These are phyloP conservation scores for Masnerella sp. DNA, from an alignment of 2,888 invertebrate genomes.

Conservation along the genomic window DNA sequence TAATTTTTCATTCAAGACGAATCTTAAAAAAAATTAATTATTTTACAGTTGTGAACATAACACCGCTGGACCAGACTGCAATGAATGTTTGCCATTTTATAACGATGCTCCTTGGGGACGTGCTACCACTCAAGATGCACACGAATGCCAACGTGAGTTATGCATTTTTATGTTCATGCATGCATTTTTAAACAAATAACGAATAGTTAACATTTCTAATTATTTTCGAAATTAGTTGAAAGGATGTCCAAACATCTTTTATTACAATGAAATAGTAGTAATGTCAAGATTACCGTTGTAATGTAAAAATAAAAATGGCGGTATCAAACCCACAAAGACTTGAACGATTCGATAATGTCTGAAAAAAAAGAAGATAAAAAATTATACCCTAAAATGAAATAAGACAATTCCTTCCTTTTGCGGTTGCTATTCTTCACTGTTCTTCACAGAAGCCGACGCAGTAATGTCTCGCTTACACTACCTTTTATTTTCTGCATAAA, in stretches of 20 bases:
- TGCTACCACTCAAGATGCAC: slow-evolving; percentile 91
- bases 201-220: too few relatives aligned
- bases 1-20: too few relatives aligned
- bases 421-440: slow-evolving; percentile 54
- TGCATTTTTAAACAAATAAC: too few relatives aligned
- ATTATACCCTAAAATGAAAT: slow-evolving; percentile 27
- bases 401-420: slow-evolving; percentile 52
- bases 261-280: too few relatives aligned
- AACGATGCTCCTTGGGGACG: slow-evolving; percentile 98
- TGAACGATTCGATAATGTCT: neutral
- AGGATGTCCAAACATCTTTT: too few relatives aligned
- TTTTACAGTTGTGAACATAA: slow-evolving; percentile 91
- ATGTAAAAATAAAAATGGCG: too few relatives aligned
- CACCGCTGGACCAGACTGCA: slow-evolving; percentile 96
- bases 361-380: slow-evolving; percentile 13
- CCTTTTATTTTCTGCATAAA: slow-evolving; percentile 48
- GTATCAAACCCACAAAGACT: too few relatives aligned
- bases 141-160: slow-evolving; percentile 83
- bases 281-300: too few relatives aligned
- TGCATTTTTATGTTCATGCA: neutral
- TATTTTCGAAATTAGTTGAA: too few relatives aligned
- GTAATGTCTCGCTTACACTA: slow-evolving; percentile 51
- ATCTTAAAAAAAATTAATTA: neutral
- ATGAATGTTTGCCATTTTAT: slow-evolving; percentile 94
- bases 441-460: slow-evolving; percentile 56